Evolutionary conservation across 2,888 invertebrate species (phyloP).

Genomic region (Oscheius sp.): DNA sequence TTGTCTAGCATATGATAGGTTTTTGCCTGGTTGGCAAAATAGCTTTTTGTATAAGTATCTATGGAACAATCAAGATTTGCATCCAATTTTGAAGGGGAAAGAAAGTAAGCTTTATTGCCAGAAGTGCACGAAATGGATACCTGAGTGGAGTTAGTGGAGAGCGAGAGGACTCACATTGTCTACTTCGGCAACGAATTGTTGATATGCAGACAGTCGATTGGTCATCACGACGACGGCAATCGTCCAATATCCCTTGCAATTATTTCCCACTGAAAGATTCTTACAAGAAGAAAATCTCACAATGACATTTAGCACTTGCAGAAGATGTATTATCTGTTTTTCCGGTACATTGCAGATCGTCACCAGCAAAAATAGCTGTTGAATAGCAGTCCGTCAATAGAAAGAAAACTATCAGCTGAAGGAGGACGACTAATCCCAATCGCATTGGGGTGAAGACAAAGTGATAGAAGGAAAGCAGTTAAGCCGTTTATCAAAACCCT

Average conservation of each 20-base stretch:
- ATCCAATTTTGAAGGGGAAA: not conserved
- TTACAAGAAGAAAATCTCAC: not conserved
- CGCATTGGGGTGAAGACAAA: slow-evolving; percentile 1
- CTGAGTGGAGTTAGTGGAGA: not conserved
- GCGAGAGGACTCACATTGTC: not conserved
- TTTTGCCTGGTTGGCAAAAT: too few species aligned
- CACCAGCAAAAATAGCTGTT: not conserved
- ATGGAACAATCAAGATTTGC: too few species aligned
- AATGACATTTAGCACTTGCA: not conserved
- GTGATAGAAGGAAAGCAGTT: not conserved
- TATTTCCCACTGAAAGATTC: not conserved
- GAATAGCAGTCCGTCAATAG: not conserved
- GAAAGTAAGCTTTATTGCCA: not conserved
- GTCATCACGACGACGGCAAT: not conserved
- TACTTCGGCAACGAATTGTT: not conserved
- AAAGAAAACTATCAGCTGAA: not conserved
- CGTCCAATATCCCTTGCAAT: not conserved
- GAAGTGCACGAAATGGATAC: not conserved
- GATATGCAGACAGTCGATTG: not conserved
- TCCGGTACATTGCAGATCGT: not conserved
- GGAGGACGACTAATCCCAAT: not conserved
- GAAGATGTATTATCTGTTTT: not conserved
- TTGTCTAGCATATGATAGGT: too few species aligned
- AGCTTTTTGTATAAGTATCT: too few species aligned
- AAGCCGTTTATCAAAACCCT: not conserved